Base-by-base conservation (phyloP, 1,140 invertebrate species). In the Drosophila sp. region DNA sequence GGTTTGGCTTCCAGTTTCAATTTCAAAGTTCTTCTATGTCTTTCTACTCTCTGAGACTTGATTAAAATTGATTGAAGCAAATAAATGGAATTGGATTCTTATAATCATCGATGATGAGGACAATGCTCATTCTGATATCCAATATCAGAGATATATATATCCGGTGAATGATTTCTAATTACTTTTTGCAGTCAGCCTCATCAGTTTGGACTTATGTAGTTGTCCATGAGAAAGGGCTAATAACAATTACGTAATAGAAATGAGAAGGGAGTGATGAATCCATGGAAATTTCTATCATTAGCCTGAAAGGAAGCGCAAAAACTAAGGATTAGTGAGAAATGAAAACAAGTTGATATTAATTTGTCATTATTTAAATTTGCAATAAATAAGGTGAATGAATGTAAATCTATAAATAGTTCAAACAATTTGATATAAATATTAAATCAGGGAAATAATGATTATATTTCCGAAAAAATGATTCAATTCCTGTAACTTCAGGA, bases 51-150 rank as follows among this genome's bases (percentile, higher is more conserved):
- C 17, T 17, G 17, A 41, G 35, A 75, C 72, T 87, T 87, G 84
- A 87, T 87, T 87, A 77, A 87, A 87, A 86, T 83, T 87, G 83
- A 86, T 87, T 86, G 83, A 80, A 83, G 83, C 83, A 87, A 86
- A 86, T 86, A 86, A 86, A 86, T 79, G 72, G 61, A 86, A 87
- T 87, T 83, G 76, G 61, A 79, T 80, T 87, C 83, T 89, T 86
- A 73, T 70, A 73, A 73, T 71, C 65, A 71, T 75, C 56, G 63
- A 64, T 75, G 69, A 25, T 75, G 69, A 25, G 23, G 61, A 50
- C 60, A 4, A 33, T 29, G 33, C 70, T 58, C 50, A 44, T 47
- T 60, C 25, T 11, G 35, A 75, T 25, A 58, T 58, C 57, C 72
- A 38, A 38, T 38, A 38, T 38, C 35, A 38, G 30, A 30, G 4